Evolutionary conservation across 2,113 vertebrate species (phyloP).

Genomic region (Ascaphus truei): DNA sequence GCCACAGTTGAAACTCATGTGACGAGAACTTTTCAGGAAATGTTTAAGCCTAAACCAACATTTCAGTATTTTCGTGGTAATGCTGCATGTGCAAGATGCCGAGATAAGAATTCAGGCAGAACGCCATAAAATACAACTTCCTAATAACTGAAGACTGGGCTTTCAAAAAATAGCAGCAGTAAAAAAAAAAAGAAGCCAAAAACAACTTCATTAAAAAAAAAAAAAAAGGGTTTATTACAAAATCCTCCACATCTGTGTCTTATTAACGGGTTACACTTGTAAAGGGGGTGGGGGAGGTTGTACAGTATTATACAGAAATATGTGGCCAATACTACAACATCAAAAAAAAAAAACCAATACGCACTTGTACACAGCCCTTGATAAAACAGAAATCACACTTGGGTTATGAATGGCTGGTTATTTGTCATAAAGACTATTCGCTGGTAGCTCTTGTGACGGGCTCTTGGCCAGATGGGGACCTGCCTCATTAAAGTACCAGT

Average conservation of each 20-base stretch:
- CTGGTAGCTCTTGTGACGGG: neutral
- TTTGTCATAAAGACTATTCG: neutral
- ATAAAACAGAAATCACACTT: constrained; percentile 31
- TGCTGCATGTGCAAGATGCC: neutral
- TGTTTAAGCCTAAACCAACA: neutral
- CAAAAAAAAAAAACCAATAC: neutral
- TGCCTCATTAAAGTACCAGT: neutral
- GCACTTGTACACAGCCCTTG: neutral
- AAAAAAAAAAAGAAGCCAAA: neutral
- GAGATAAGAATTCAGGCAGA: neutral
- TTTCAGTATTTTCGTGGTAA: neutral
- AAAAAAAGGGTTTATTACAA: neutral
- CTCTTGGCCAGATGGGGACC: constrained; percentile 1
- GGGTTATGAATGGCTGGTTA: neutral
- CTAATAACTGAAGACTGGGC: neutral
- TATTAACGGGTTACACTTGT: neutral
- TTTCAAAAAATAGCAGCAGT: neutral
- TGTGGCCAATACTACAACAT: too few relatives aligned
- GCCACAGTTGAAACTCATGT: too few relatives aligned
- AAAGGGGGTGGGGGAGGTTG: neutral
- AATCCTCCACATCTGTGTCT: constrained; percentile 12
- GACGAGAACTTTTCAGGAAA: neutral
- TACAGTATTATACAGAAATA: neutral
- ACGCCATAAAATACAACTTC: too few relatives aligned
- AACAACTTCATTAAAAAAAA: neutral